Percentiles rank a stretch among this genome's conserved stretches.
phyloP scores from a whole-genome alignment of 30 jellyfish, hydroid and myxozoan genomes.

The Chrysaora quinquecirrha region DNA sequence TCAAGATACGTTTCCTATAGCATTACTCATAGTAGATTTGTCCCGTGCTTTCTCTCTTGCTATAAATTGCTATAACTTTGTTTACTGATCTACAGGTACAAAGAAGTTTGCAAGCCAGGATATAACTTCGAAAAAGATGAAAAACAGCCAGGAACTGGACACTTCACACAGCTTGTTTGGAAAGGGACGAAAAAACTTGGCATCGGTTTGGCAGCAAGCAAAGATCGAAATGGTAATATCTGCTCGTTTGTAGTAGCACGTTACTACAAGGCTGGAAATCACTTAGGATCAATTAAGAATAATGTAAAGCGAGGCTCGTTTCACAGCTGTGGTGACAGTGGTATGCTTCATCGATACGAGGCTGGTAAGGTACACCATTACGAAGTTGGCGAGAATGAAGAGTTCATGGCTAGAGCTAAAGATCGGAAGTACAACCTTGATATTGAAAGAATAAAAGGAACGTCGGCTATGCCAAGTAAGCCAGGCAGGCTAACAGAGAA shows the following conservation, averaged over 20 bases:
- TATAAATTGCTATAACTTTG: too few species aligned
- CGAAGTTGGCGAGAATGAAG: too few species aligned
- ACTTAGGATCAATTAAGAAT: conserved; percentile 63
- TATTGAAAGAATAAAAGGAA: too few species aligned
- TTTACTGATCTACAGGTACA: conserved; percentile 91
- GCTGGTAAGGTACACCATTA: too few species aligned
- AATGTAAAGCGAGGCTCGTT: conserved; percentile 79
- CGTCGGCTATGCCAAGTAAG: too few species aligned
- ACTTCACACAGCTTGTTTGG: conserved; percentile 96
- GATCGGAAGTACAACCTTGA: too few species aligned
- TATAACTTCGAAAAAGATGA: conserved; percentile 69
- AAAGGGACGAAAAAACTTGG: conserved; percentile 82
- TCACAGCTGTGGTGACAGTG: conserved; percentile 11
- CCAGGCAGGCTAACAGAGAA: too few species aligned
- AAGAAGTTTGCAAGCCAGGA: conserved; percentile 97
- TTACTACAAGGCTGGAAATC: conserved; percentile 89
- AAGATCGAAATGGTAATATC: conserved; percentile 68
- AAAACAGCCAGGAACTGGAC: conserved; percentile 94
- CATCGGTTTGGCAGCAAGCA: conserved; percentile 92
- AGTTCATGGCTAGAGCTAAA: too few species aligned
- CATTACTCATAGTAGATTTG: too few species aligned
- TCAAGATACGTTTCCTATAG: too few species aligned
- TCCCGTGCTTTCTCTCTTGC: too few species aligned
- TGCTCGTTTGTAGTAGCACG: conserved; percentile 97
- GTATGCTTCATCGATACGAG: too few species aligned